Base-by-base conservation (phyloP, 1,140 invertebrate species). In the Meloidogyne hapla region DNA sequence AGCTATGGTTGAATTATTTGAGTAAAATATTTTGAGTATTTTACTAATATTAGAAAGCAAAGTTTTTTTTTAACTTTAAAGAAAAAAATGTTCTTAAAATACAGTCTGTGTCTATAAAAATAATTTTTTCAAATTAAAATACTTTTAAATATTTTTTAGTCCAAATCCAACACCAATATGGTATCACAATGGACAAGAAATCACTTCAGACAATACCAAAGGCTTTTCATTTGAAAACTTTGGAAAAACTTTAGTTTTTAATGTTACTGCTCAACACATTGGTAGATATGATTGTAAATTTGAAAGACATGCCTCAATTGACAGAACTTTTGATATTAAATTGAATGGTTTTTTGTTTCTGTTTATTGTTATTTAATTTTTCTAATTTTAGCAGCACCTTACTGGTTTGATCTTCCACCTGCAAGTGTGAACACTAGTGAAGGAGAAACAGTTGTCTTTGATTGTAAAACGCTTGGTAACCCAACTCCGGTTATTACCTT, bases 401-500 rank as follows among this genome's bases (percentile, higher is more conserved):
- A 94, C 88, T 99, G 98, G 90, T 93, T 92, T 13, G 90, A 84
- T 25, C 79, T 91, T 28, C 93, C 96, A 85, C 96, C 95, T 0
- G 91, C 94, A 86, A 92, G 94, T 80, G 90, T 92, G 68, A 94
- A 94, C 84, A 92, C 92, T 4, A 94, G 95, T 33, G 94, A 97
- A 89, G 94, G 93, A 66, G 96, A 98, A 87, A 93, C 91, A 10
- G 92, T 93, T 0, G 90, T 91, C 77, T 96, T 99, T 84, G 89
- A 90, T 69, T 99, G 96, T 88, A 91, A 92, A 77, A 95, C 96
- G 0, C 91, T 90, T 18, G 96, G 95, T 78, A 91, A 92, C 3
- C 96, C 96, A 0, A 90, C 92, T 74, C 96, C 96, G 0, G 91
- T 92, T 79, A 94, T 97, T 69, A 91, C 94, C 82, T 99, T 96